Evolutionary conservation across 2,113 vertebrate species (phyloP).

Genomic region (Mystacornis crossleyi): DNA sequence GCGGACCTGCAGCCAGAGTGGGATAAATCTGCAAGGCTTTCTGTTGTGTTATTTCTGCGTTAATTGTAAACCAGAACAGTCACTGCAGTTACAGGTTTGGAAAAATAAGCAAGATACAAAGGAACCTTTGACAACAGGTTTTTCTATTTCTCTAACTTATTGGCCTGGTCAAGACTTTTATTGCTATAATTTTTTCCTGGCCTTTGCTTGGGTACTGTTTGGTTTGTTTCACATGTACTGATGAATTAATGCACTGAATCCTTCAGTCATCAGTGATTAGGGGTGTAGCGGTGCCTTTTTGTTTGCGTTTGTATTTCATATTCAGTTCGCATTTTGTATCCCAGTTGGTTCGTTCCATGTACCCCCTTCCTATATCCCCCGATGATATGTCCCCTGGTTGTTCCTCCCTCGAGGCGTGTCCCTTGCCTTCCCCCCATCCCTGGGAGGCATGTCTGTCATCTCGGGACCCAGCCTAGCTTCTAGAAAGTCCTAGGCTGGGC

Average conservation of each 20-base stretch:
- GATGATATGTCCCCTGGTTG: too few species aligned
- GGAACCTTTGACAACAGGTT: background rate
- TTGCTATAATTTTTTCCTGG: background rate
- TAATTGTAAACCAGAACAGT: background rate
- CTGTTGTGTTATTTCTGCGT: background rate
- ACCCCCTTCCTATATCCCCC: too few species aligned
- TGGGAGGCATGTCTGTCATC: too few species aligned
- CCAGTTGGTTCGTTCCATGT: too few species aligned
- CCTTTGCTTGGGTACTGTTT: background rate
- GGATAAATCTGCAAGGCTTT: background rate
- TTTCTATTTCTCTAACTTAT: background rate
- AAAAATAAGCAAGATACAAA: background rate
- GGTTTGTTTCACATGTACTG: background rate
- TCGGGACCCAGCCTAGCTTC: too few species aligned
- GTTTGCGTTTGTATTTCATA: too few species aligned
- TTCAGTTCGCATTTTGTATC: too few species aligned
- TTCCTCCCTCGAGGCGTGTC: too few species aligned
- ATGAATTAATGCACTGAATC: background rate
- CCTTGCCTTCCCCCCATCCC: too few species aligned
- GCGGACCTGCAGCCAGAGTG: background rate
- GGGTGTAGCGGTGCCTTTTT: too few species aligned
- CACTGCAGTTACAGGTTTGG: background rate
- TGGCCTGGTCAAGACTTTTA: background rate
- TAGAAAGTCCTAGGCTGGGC: too few species aligned
- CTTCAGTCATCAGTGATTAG: background rate